Base-by-base conservation (phyloP, 1,140 invertebrate genomes). In the Muscidifurax raptorellus region DNA sequence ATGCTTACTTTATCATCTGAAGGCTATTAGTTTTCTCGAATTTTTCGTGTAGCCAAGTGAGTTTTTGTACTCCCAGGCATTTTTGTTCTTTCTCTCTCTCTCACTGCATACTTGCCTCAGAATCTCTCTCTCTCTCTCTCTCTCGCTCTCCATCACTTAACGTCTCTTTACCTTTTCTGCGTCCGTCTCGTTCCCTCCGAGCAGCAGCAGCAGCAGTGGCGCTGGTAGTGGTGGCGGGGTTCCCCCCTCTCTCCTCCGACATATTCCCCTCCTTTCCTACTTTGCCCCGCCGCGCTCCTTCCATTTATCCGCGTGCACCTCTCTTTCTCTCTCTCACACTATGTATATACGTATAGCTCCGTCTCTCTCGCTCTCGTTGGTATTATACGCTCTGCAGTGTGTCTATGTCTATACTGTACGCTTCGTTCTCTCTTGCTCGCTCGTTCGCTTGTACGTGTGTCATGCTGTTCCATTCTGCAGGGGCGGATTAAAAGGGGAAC, bases 401-500 rank as follows among this genome's bases (percentile, higher is more conserved):
- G 40, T 32, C 67, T 81, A 72, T 72, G 9, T 81, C 79, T 59
- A 32, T 52, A 52, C 25, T 44, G 36, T 80, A 28, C 36, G 25
- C 25, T 13, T 22, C 36, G 36, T 9, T 22, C 52, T 36, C 69
- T 72, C 30, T 40, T 13, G 6, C 81, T 44, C 64, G 84, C 83
- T 86, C 79, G 36, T 40, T 77, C 85, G n/a, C 75, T 83, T 76
- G 27, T 69, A 72, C 66, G 40, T 79, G 80, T 83, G 69, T 83
- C 71, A 87, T 85, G 86, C 86, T 89, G 83, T 86, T 86, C 84
- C 84, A 83, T 83, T 84, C 69, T 86, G 71, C 84, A 86, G 83
- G 84, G 86, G 85, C 87, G 83, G 76, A 83, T 83, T 71, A 79
- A 77, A 83, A 69, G 71, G 36, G 59, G 30, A n/a, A 36, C 30